Evolutionary conservation across 2,888 invertebrate species (phyloP).

Genomic region (Gymnoscelis rufifasciata): DNA sequence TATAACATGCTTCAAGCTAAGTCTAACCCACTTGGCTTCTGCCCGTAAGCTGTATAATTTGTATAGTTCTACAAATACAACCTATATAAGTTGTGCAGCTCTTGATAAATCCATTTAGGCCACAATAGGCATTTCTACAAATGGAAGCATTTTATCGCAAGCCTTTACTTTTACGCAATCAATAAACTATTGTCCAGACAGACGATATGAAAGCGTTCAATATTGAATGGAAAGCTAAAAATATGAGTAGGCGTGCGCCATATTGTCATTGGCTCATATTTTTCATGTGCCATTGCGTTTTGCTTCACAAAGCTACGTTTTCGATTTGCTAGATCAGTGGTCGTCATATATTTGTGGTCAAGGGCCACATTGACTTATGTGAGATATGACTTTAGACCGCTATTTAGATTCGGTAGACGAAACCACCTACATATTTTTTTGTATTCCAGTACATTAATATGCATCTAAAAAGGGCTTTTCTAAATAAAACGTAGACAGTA

Average conservation of each 20-base stretch:
- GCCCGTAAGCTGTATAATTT: constrained; percentile 36
- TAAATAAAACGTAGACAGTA: too few relatives aligned
- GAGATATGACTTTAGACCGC: too few relatives aligned
- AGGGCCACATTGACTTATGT: too few relatives aligned
- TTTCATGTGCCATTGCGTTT: constrained; percentile 12
- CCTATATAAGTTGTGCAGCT: background rate
- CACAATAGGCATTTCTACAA: constrained; percentile 17
- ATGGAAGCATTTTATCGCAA: constrained; percentile 13
- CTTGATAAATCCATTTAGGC: constrained; percentile 1
- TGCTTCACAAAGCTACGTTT: constrained; percentile 30
- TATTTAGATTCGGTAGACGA: too few relatives aligned
- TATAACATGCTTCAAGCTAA: constrained; percentile 24
- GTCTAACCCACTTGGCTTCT: constrained; percentile 25
- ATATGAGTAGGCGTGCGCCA: constrained; percentile 16
- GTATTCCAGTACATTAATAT: too few relatives aligned
- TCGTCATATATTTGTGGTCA: too few relatives aligned
- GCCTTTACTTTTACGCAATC: constrained; percentile 11
- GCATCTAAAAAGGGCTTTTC: too few relatives aligned
- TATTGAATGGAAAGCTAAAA: constrained; percentile 17
- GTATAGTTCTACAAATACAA: constrained; percentile 28
- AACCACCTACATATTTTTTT: too few relatives aligned
- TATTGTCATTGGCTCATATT: constrained; percentile 17
- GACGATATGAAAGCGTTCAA: constrained; percentile 17
- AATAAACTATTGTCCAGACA: constrained; percentile 18
- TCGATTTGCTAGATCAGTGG: constrained; percentile 27